Conservation (phyloP, 2,113 vertebrate genomes). For the Odontesthes bonariensis region DNA sequence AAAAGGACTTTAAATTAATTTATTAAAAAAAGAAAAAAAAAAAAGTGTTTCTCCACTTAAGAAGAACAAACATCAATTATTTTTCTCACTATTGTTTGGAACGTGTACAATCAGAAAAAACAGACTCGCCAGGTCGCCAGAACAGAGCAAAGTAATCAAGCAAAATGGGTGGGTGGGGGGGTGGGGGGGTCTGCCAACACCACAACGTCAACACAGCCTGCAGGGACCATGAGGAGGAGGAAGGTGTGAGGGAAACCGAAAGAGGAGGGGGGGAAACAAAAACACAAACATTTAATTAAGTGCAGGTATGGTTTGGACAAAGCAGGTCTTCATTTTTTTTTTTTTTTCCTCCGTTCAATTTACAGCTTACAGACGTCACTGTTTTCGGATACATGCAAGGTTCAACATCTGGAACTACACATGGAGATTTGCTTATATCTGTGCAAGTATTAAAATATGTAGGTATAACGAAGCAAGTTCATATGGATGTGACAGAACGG, state of each 20-base stretch:
- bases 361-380: conserved; percentile 81
- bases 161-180: not conserved
- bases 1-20: conserved; percentile 85
- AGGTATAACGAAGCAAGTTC: conserved; percentile 83
- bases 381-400: conserved; percentile 87
- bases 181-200: conserved; percentile 63
- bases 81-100: conserved; percentile 73
- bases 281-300: conserved; percentile 77
- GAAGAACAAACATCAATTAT: conserved; percentile 81
- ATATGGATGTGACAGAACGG: conserved; percentile 83
- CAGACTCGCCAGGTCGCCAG: conserved; percentile 62
- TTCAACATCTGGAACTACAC: conserved; percentile 86
- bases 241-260: conserved; percentile 48
- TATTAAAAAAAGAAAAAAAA: conserved; percentile 76
- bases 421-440: conserved; percentile 84
- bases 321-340: conserved; percentile 74
- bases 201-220: conserved; percentile 75
- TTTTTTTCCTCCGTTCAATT: conserved; percentile 59
- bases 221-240: conserved; percentile 40
- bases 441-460: conserved; percentile 87
- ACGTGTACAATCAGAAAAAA: conserved; percentile 76
- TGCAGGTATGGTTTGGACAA: conserved; percentile 87
- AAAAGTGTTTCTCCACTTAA: conserved; percentile 82
- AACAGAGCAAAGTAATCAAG: conserved; percentile 69
- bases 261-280: conserved; percentile 38